A percentile compares a stretch with the other conserved stretches of the same genome.
These are phyloP conservation scores for Montipora capricornis DNA, from an alignment of 64 coral and sea anemone species.

Conservation along the genomic window DNA sequence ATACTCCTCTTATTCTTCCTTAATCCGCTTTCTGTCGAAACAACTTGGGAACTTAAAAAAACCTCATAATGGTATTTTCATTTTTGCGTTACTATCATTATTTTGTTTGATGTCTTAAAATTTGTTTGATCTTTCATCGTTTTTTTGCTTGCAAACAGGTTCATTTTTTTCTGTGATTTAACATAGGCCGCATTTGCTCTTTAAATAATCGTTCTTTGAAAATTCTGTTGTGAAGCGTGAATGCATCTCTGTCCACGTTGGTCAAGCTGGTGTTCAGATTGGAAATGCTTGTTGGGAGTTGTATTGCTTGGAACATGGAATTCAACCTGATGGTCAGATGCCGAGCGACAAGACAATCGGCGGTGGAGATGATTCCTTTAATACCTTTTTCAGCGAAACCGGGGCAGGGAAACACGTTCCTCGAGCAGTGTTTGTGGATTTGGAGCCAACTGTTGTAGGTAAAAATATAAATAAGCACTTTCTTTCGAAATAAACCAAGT, in stretches of 20 bases:
- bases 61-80: too few relatives aligned
- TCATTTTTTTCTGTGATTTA: background rate
- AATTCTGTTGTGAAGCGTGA: slow-evolving; percentile 9
- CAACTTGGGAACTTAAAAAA: background rate
- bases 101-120: background rate
- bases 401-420: slow-evolving; percentile 53
- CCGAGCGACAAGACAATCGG: slow-evolving; percentile 44
- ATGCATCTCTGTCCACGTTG: slow-evolving; percentile 52
- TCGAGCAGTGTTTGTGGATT: slow-evolving; percentile 28
- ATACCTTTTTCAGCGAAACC: slow-evolving; percentile 48
- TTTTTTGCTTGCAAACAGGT: background rate
- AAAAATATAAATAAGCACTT: background rate
- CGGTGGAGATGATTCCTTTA: slow-evolving; percentile 52
- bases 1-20: background rate
- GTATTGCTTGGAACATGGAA: slow-evolving; percentile 53
- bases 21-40: too few relatives aligned
- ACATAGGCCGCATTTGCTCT: background rate
- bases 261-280: slow-evolving; percentile 46
- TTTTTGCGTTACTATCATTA: too few relatives aligned
- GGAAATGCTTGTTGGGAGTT: slow-evolving; percentile 59
- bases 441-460: slow-evolving; percentile 49
- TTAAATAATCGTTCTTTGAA: background rate
- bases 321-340: slow-evolving; percentile 52
- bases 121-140: background rate
- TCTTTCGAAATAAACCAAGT: background rate